Evolutionary conservation across 1,140 invertebrate species (phyloP).

Genomic region (Pseudoatta argentina): DNA sequence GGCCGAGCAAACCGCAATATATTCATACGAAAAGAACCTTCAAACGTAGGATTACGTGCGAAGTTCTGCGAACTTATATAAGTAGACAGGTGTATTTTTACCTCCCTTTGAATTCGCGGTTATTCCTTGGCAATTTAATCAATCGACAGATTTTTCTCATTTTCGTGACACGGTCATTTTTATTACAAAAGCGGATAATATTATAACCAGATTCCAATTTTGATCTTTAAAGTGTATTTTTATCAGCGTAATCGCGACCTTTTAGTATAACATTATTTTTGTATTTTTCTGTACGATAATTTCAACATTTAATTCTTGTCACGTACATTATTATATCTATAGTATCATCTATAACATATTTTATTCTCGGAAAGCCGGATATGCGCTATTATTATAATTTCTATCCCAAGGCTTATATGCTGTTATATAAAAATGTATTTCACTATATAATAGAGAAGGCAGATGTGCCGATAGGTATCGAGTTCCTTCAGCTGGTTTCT

Average conservation of each 20-base stretch:
- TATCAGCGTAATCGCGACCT: not conserved
- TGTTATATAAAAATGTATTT: not conserved
- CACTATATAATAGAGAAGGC: not conserved
- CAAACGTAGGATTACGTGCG: constrained; percentile 61
- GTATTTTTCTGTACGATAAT: not conserved
- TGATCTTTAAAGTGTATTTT: not conserved
- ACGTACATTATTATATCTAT: not conserved
- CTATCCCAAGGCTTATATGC: not conserved
- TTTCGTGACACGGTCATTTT: not conserved
- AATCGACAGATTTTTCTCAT: constrained; percentile 51
- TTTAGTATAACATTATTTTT: not conserved
- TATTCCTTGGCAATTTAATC: constrained; percentile 16
- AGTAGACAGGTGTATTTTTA: constrained; percentile 60
- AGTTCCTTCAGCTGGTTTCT: constrained; percentile 26
- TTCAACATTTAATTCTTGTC: not conserved
- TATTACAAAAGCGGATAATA: not conserved
- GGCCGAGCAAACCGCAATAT: constrained; percentile 63
- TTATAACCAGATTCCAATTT: not conserved
- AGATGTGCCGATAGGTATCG: constrained; percentile 37
- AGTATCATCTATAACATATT: not conserved
- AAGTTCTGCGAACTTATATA: constrained; percentile 58
- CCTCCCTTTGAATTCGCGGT: constrained; percentile 25
- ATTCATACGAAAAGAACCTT: constrained; percentile 53
- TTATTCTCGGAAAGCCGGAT: constrained; percentile 1
- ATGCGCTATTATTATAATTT: constrained; percentile 23